Base-by-base conservation (phyloP, 37 sponge, comb jelly and placozoan species). In the Theonella swinhoei region DNA sequence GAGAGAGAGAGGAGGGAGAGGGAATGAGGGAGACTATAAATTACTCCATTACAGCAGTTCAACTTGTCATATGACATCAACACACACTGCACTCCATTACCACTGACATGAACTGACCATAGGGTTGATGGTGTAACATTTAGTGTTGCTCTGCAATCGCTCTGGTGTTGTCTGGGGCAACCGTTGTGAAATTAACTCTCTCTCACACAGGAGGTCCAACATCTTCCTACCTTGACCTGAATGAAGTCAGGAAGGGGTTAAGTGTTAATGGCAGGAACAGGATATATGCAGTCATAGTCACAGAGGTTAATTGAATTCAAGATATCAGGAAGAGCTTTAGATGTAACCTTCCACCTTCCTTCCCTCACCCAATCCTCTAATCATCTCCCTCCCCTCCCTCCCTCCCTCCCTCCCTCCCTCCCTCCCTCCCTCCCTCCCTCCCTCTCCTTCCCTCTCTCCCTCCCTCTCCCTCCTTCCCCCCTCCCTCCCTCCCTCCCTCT, bases 121-220 rank as follows among this genome's bases (percentile, higher is more conserved):
- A 20, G 98, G 98, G 64, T 97, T 85, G 33, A 97, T 90, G 38
- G 98, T 89, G 80, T 95, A 97, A 8, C 71, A 54, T 29, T 81
- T 74, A 41, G 85, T 88, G 43, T 90, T 82, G 23, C 74, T 68
- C 28, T 72, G 63, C 41, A 97, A 80, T 3, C 80, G 89, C 75
- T 95, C 93, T 22, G 97, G 93, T 20, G 93, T 94, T 35, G 99
- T 96, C 80, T 98, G 99, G 69, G 97, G 85, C 28, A 98, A 77
- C n/a, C 89, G 77, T 67, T 92, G 95, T 58, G 81, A 94, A 71
- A 92, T 79, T 30, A 81, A 60, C 85, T 96, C 97, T 37, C 99
- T 83, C 87, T 96, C 95, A 36, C 84, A 82, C 7, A 98, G 78
- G 24, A 98, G 84, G 28, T 94, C 85, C 39, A 91, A 43, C 14